These are phyloP conservation scores for Caenorhabditis panamensis DNA, from an alignment of 2,888 invertebrate species.

Conservation along the genomic window DNA sequence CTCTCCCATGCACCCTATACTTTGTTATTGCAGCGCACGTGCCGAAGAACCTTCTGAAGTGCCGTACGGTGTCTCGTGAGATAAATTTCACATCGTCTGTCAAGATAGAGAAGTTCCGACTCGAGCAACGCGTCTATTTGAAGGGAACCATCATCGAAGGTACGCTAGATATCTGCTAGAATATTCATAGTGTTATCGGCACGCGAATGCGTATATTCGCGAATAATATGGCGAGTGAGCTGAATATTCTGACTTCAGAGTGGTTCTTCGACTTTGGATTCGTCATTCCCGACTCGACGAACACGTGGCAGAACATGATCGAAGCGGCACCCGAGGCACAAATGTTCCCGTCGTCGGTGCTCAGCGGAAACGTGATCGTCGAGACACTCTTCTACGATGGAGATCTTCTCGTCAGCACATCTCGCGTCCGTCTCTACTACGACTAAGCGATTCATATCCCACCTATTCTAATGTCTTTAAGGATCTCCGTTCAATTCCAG, in stretches of 20 bases:
- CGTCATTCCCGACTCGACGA: conserved; percentile 97
- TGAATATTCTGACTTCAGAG: conserved; percentile 84
- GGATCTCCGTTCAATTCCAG: conserved; percentile 3
- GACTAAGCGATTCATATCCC: conserved; percentile 84
- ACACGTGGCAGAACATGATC: conserved; percentile 98
- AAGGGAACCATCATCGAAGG: conserved; percentile 83
- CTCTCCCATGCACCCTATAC: too few species aligned
- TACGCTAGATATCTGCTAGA: conserved; percentile 37
- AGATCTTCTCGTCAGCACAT: conserved; percentile 93
- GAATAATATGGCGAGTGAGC: conserved; percentile 7
- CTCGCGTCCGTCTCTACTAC: conserved; percentile 94
- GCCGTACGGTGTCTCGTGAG: conserved; percentile 85
- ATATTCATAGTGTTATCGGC: conserved; percentile 45
- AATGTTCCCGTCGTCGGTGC: conserved; percentile 99
- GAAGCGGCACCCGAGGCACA: conserved; percentile 99
- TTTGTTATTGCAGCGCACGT: conserved; percentile 89
- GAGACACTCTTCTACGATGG: conserved; percentile 98
- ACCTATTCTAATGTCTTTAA: background rate
- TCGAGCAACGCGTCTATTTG: conserved; percentile 89
- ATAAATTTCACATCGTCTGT: conserved; percentile 86
- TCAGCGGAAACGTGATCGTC: conserved; percentile 96
- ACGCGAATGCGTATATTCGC: conserved; percentile 22
- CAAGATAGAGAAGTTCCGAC: conserved; percentile 94
- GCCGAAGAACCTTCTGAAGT: conserved; percentile 95
- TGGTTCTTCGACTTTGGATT: conserved; percentile 99